Evolutionary conservation across 37 sponge, comb jelly and placozoan genomes (phyloP), one percentile per base, ranked within the genome.

Genomic region (Chondrilla cf. caribensis): DNA sequence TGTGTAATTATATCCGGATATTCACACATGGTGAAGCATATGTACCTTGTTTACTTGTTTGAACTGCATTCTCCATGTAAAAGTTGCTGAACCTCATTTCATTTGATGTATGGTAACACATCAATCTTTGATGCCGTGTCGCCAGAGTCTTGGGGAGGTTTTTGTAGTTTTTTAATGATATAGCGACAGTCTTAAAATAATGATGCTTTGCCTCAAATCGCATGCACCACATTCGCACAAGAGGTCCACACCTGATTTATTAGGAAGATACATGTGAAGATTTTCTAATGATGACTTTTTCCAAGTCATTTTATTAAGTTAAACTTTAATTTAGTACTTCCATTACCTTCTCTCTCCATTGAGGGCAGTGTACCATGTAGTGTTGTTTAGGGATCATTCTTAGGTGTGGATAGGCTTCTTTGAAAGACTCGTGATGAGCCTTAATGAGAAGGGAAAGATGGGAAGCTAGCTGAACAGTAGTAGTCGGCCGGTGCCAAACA

Each of bases 131-230:
- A 36, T 89, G 86, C 24, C 77, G 57, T 37, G n/a, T 32, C 33
- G 86, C 83, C 67, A 85, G 18, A 14, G 90, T 82, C 58, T 85
- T 89, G 47, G 84, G 29, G 1, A 15, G 38, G 25, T 38, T 39
- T 73, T 73, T 39, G 8, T 73, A 62, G 64, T 62, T 62, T 62
- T 28, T 28, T 28, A 62, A 15, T 7, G 64, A 9, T 7, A 9
- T 15, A 19, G 64, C 64, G 7, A 62, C 29, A 7, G 6, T 62
- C 15, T 62, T 62, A 38, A 88, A 88, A 42, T 78, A 84, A 41
- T 70, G 79, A 47, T 89, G 85, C 31, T 89, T 89, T 26, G 71
- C 90, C 43, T 89, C 90, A 66, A 68, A 89, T 60, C 90, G 40
- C 90, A 89, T 89, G 68, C 90, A 89, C 90, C 90, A 89, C 17